Conservation (phyloP, 2,888 invertebrate genomes). For the Anodontia alba region DNA sequence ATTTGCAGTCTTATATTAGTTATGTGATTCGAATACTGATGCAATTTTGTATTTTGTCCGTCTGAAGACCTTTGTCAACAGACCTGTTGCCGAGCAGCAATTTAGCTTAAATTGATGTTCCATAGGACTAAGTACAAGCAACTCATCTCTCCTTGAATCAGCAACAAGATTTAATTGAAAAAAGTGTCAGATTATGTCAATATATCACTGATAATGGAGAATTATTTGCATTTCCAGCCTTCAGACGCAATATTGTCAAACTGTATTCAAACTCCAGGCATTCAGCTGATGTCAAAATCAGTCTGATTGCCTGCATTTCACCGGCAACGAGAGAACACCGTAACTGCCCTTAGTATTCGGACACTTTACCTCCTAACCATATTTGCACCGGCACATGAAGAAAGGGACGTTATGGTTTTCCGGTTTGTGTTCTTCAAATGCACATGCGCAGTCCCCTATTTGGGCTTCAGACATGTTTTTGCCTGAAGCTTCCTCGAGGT, state of each 20-base stretch:
- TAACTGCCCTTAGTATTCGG: too few relatives aligned
- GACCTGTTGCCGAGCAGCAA: neutral
- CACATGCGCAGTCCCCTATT: too few relatives aligned
- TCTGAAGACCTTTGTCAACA: constrained; percentile 6
- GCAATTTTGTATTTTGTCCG: constrained; percentile 9
- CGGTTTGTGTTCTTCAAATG: too few relatives aligned
- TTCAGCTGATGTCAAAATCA: too few relatives aligned
- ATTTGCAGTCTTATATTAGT: constrained; percentile 9
- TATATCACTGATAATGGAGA: neutral
- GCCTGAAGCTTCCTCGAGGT: too few relatives aligned
- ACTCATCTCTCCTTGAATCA: neutral
- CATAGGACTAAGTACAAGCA: neutral
- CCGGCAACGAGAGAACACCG: too few relatives aligned
- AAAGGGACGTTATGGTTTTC: too few relatives aligned
- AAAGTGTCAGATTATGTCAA: neutral
- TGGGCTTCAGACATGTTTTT: too few relatives aligned
- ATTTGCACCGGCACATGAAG: too few relatives aligned
- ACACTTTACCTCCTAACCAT: too few relatives aligned
- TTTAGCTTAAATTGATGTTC: constrained; percentile 13
- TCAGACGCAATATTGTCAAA: neutral
- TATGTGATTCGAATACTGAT: constrained; percentile 7
- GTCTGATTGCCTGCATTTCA: too few relatives aligned
- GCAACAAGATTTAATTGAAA: neutral
- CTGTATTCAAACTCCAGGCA: too few relatives aligned
- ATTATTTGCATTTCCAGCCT: neutral